Evolutionary conservation across 2,797 vertebrate genomes (phyloP).

Genomic region (Rhadinocentrus ornatus): DNA sequence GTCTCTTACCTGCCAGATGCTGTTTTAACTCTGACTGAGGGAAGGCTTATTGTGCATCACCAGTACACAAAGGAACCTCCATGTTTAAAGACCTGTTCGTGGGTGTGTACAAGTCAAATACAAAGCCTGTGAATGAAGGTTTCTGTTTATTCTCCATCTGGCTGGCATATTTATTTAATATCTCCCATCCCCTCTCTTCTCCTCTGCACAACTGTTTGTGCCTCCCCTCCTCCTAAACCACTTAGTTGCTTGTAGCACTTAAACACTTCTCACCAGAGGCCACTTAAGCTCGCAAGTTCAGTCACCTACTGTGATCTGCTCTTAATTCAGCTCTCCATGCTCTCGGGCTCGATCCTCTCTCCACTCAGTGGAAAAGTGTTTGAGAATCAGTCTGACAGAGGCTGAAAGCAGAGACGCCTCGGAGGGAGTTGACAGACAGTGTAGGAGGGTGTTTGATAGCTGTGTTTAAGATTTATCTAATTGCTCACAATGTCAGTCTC

Average conservation of each 20-base stretch:
- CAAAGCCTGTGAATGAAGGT: constrained; percentile 16
- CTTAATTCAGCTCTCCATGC: constrained; percentile 60
- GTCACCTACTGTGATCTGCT: constrained; percentile 63
- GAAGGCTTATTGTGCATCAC: constrained; percentile 5
- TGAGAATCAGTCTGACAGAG: constrained; percentile 19
- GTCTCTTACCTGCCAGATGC: constrained; percentile 26
- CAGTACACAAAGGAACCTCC: constrained; percentile 10
- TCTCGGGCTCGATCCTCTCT: constrained; percentile 24
- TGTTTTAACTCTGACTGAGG: constrained; percentile 10
- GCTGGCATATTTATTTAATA: constrained; percentile 67
- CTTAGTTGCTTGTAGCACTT: constrained; percentile 73
- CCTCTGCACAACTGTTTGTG: constrained; percentile 23
- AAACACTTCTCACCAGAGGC: constrained; percentile 69
- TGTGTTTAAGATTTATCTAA: constrained; percentile 26
- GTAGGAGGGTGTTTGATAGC: constrained; percentile 11
- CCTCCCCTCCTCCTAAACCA: constrained; percentile 46
- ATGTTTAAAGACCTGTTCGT: constrained; percentile 15
- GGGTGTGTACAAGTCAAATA: constrained; percentile 26
- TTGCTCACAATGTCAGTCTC: constrained; percentile 18
- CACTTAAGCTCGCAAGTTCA: constrained; percentile 65
- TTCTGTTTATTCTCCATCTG: constrained; percentile 62
- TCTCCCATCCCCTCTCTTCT: constrained; percentile 13
- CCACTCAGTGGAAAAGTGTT: constrained; percentile 46
- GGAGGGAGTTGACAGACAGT: constrained; percentile 26
- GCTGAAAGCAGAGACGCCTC: constrained; percentile 31